phyloP scores from a whole-genome alignment of 2,888 invertebrate species.

The Endomychus coccineus region DNA sequence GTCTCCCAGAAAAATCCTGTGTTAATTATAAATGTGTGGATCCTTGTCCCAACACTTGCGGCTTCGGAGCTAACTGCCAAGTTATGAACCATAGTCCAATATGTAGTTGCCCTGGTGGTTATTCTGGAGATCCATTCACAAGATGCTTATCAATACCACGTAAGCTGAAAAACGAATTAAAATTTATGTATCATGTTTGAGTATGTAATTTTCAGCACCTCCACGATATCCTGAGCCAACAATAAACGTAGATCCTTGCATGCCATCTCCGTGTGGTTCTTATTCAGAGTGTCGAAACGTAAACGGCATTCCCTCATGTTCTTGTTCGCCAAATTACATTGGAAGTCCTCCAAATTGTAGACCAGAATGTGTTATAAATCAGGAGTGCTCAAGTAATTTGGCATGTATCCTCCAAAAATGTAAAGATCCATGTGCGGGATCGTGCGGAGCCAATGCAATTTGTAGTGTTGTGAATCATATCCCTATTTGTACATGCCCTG shows the following conservation, averaged over 20 bases:
- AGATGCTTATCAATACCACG: too few species aligned
- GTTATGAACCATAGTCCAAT: too few species aligned
- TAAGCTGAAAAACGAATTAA: too few species aligned
- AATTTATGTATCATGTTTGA: too few species aligned
- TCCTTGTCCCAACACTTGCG: too few species aligned
- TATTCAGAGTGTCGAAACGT: constrained; percentile 73
- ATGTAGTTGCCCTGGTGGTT: too few species aligned
- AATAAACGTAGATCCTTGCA: too few species aligned
- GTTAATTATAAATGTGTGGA: too few species aligned
- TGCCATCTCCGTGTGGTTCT: constrained; percentile 77
- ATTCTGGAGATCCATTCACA: too few species aligned
- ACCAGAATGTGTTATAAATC: constrained; percentile 72
- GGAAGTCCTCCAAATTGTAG: constrained; percentile 75
- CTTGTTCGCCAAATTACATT: constrained; percentile 68
- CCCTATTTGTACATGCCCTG: constrained; percentile 71
- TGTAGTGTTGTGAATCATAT: constrained; percentile 74
- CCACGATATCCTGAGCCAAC: constrained; percentile 20
- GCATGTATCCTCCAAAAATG: constrained; percentile 76
- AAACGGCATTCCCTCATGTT: constrained; percentile 67
- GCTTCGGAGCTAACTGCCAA: too few species aligned
- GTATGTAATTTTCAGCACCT: constrained; percentile 26
- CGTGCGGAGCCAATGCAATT: constrained; percentile 71
- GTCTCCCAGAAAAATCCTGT: too few species aligned
- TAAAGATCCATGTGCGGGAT: constrained; percentile 74
- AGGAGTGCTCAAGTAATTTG: constrained; percentile 69